Base-by-base conservation (phyloP, 2,797 vertebrate species). In the Gadopsis bispinosus region DNA sequence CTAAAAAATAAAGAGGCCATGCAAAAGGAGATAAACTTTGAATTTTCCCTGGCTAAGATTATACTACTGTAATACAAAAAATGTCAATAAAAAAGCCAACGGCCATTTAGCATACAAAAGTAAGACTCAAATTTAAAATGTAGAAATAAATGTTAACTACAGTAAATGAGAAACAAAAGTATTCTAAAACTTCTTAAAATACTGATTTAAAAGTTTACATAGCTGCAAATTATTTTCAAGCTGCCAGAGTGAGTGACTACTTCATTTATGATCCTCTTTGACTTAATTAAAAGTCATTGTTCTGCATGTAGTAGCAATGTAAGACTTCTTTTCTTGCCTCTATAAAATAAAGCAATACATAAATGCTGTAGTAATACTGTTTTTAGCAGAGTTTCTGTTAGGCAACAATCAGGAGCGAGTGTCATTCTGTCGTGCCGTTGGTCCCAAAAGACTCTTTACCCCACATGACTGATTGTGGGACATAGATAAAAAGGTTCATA, bases 171-270 rank as follows among this genome's bases (percentile, higher is more conserved):
- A 71, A 65, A 75, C 26, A 61, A 61, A 55, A 22, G 10, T 1
- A 11, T 13, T 75, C n/a, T 79, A 77, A 92, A 91, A 84, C 4
- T 64, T 87, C 0, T 69, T 81, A 87, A 90, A 91, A 88, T 33
- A 51, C 41, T 26, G 31, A 55, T n/a, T 73, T 70, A 8, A 70
- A 47, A 65, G 4, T 58, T 69, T 41, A 69, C 20, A 56, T 54
- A 79, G 51, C 61, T 77, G 73, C 31, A 1, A 67, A 67, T 77
- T 47, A 22, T 60, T 64, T 50, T 29, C 26, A 80, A 90, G 86
- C 77, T 91, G 84, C 88, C 80, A 71, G 16, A 35, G 7, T 50
- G 43, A 67, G 22, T 65, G 4, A 75, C 17, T 51, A 14, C 20
- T 62, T 70, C 3, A 20, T 37, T 47, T 61, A 22, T 56, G 3